phyloP scores from a whole-genome alignment of 2,113 vertebrate genomes.

The Pollimyrus isidori region DNA sequence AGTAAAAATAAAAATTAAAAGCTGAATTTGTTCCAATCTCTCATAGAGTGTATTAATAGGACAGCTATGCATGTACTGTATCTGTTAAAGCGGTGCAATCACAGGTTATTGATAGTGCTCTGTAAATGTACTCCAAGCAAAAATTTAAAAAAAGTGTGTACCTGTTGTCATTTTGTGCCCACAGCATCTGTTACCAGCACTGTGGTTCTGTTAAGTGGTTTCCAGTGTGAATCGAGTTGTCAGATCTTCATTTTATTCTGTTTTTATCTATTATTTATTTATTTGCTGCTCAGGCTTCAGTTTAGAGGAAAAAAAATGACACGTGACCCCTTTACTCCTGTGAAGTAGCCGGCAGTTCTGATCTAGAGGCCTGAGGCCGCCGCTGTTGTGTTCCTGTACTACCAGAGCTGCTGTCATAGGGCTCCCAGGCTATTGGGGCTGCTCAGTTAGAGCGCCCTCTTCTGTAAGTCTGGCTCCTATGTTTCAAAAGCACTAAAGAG shows the following conservation, averaged over 20 bases:
- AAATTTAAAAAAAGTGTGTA: slow-evolving; percentile 54
- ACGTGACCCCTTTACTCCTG: slow-evolving; percentile 32
- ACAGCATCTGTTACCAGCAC: slow-evolving; percentile 64
- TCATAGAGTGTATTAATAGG: slow-evolving; percentile 60
- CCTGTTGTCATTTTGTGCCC: slow-evolving; percentile 68
- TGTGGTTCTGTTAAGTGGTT: slow-evolving; percentile 67
- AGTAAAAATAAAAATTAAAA: slow-evolving; percentile 34
- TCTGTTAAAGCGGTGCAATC: slow-evolving; percentile 64
- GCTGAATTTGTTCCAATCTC: slow-evolving; percentile 46
- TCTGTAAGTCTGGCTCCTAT: slow-evolving; percentile 44
- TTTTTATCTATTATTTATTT: slow-evolving; percentile 36
- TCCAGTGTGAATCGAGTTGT: slow-evolving; percentile 62
- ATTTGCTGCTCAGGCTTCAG: slow-evolving; percentile 45
- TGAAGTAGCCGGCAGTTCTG: slow-evolving; percentile 17
- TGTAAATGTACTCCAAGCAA: slow-evolving; percentile 68
- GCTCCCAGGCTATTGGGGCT: slow-evolving; percentile 53
- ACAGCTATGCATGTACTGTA: slow-evolving; percentile 72
- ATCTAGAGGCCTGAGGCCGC: neutral
- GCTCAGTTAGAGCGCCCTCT: slow-evolving; percentile 55
- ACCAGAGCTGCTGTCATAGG: slow-evolving; percentile 60
- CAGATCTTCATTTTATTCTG: slow-evolving; percentile 55
- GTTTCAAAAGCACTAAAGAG: slow-evolving; percentile 29
- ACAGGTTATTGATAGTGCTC: slow-evolving; percentile 70
- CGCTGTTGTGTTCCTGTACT: slow-evolving; percentile 30
- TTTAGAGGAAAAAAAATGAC: slow-evolving; percentile 27